Conservation (phyloP, 2,113 vertebrate genomes). For the Phalacrocorax pelagicus region DNA sequence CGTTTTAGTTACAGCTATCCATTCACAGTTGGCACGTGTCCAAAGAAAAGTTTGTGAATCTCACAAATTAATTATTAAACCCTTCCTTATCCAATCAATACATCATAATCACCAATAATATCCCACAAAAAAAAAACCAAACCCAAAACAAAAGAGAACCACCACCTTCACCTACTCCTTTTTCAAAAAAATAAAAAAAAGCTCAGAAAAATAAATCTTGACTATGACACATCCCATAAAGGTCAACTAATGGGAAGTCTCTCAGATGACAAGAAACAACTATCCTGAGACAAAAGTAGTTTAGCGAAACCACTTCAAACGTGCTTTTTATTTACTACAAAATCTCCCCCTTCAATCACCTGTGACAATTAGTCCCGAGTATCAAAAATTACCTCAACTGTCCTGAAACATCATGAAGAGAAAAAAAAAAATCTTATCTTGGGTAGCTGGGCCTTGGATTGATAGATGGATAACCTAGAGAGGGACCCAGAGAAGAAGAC, state of each 20-base stretch:
- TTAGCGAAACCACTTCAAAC: not conserved
- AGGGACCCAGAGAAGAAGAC: not conserved
- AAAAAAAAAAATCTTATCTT: not conserved
- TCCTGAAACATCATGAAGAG: not conserved
- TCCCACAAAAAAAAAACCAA: not conserved
- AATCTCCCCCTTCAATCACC: not conserved
- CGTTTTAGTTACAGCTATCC: constrained; percentile 26
- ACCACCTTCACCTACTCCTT: not conserved
- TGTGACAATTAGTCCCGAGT: not conserved
- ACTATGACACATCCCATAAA: not conserved
- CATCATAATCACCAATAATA: not conserved
- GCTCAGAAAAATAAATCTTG: not conserved
- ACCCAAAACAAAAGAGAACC: not conserved
- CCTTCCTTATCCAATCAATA: not conserved
- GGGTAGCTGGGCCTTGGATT: not conserved
- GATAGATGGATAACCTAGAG: not conserved
- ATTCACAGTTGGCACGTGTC: not conserved
- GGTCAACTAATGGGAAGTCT: not conserved
- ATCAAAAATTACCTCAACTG: not conserved
- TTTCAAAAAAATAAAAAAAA: not conserved
- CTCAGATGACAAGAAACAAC: not conserved
- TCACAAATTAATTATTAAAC: constrained; percentile 32
- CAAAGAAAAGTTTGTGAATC: constrained; percentile 30
- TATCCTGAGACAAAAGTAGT: not conserved
- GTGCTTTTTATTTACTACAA: not conserved